Base-by-base conservation (phyloP, 1,140 invertebrate genomes). In the Zaprionus capensis region DNA sequence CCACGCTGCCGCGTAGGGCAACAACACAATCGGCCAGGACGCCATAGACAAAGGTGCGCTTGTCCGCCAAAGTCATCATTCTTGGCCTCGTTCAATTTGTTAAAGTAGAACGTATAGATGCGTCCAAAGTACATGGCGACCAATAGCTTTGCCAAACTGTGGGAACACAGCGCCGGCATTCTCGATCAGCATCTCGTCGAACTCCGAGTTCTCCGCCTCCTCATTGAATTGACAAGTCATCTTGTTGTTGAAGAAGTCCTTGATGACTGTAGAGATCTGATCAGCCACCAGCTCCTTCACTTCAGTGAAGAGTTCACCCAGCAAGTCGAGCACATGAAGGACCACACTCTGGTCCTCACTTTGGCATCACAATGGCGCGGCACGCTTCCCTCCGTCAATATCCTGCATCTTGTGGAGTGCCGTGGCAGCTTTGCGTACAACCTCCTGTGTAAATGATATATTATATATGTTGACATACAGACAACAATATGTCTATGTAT, bases 201-300 rank as follows among this genome's bases (percentile, higher is more conserved):
- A 95, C 93, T 97, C 96, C 7, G 96, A 96, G 81, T 97, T 95
- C 31, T 97, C 96, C 92, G 96, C 95, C 3, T 96, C 96, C 80
- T 97, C 94, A 53, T 93, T 85, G 17, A 92, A 91, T 58, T 88
- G 86, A 49, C 91, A 92, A 41, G 87, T 80, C 75, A 92, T 77
- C 83, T 93, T 93, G 2, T 80, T 78, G 44, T 93, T 93, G 57
- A 97, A 93, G 9, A 96, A 94, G 84, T 96, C 95, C 56, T 94
- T 95, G 44, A 97, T 94, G 70, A 94, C 95, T 68, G 94, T 94
- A 71, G 96, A 94, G 38, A 97, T 95, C 9, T 94, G 94, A 55
- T 96, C 95, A n/a, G 94, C 93, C 65, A 96, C 94, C 61, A 93
- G 90, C 1, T 82, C 68, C 67, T 94, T 94, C 1, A 95, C 86